Conservation (phyloP, 2,113 vertebrate species). For the Entomyzon cyanotis region DNA sequence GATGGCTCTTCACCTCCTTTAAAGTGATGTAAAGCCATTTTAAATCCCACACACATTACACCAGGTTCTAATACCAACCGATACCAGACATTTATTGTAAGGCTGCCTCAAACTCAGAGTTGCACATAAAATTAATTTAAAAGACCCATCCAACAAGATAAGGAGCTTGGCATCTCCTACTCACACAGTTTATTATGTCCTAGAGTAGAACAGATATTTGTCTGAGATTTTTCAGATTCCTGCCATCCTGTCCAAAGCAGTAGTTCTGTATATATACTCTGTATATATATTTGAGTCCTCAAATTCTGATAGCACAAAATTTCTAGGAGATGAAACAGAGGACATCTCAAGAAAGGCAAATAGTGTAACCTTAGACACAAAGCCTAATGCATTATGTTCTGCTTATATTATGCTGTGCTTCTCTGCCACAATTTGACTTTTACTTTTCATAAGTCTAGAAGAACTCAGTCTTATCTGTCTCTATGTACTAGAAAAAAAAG, state of each 20-base stretch:
- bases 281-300: background rate
- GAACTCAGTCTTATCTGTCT: background rate
- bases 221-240: background rate
- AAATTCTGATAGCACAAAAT: background rate
- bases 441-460: background rate
- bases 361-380: background rate
- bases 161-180: background rate
- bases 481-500: background rate
- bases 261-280: background rate
- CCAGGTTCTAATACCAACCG: background rate
- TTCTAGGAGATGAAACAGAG: background rate
- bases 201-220: background rate
- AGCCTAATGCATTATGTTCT: fast-evolving
- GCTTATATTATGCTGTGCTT: background rate
- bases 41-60: background rate
- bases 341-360: background rate
- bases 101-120: background rate
- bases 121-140: background rate
- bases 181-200: background rate
- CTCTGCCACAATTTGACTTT: background rate
- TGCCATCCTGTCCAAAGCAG: background rate
- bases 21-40: background rate
- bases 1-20: background rate
- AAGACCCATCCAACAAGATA: background rate
- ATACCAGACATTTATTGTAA: background rate